Conservation (phyloP, 2,113 vertebrate species). For the Alaudala cheleensis region DNA sequence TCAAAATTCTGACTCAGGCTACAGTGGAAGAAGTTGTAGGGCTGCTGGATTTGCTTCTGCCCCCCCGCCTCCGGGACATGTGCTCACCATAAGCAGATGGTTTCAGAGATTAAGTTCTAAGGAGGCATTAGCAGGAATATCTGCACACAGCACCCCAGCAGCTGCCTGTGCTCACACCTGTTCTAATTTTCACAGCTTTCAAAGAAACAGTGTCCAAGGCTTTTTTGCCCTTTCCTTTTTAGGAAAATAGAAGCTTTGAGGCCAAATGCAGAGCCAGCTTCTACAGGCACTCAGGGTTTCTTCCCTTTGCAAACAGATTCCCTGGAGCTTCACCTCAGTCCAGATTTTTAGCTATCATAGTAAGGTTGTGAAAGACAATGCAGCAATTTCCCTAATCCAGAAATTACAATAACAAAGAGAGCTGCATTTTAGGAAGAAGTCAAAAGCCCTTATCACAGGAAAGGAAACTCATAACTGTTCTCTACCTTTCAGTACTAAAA, state of each 20-base stretch:
- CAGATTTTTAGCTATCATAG: background rate
- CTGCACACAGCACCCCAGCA: conserved; percentile 50
- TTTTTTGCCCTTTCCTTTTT: conserved; percentile 48
- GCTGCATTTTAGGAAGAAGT: background rate
- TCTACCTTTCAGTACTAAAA: background rate
- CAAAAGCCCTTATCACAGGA: background rate
- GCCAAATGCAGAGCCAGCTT: background rate
- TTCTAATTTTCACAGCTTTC: conserved; percentile 68
- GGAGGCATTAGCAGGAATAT: conserved; percentile 62
- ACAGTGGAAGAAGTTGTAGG: background rate
- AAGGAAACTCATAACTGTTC: background rate
- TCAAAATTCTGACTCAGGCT: conserved; percentile 19
- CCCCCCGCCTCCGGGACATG: conserved; percentile 13
- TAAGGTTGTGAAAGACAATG: background rate
- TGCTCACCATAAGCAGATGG: conserved; percentile 70
- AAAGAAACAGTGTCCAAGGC: conserved; percentile 67
- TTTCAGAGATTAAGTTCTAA: conserved; percentile 72
- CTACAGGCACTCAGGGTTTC: background rate
- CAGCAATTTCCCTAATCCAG: background rate
- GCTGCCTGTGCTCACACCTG: conserved; percentile 71
- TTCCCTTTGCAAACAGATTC: background rate
- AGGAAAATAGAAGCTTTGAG: conserved; percentile 18
- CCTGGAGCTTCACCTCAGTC: background rate
- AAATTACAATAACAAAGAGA: background rate
- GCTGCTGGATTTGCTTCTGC: background rate